Evolutionary conservation across 2,113 vertebrate genomes (phyloP).

Genomic region (Henicopernis longicauda): DNA sequence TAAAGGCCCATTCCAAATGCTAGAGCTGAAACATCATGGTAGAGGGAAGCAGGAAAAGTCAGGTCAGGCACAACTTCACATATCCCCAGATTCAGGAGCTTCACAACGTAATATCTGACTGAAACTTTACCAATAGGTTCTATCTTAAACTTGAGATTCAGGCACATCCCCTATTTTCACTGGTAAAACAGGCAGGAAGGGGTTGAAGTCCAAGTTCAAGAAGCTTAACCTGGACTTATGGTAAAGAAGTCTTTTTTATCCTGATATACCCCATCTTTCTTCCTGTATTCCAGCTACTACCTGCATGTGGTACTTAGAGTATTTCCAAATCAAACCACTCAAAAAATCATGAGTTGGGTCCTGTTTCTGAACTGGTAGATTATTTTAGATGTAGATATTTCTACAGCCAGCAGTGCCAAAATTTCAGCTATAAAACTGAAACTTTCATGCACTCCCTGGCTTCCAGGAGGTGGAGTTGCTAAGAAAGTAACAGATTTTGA

Average conservation of each 20-base stretch:
- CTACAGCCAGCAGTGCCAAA: background rate
- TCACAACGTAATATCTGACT: background rate
- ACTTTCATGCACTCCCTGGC: background rate
- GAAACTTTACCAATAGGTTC: background rate
- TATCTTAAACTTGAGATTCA: background rate
- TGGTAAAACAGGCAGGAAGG: background rate
- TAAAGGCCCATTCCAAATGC: background rate
- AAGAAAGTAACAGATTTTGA: background rate
- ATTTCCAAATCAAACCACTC: background rate
- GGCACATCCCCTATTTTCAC: background rate
- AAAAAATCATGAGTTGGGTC: background rate
- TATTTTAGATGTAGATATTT: background rate
- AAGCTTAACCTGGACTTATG: background rate
- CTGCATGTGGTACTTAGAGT: background rate
- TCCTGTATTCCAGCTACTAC: background rate
- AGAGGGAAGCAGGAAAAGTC: background rate
- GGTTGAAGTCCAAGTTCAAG: background rate
- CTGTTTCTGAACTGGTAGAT: background rate
- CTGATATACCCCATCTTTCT: background rate
- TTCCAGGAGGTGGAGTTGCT: background rate
- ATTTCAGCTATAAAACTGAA: background rate
- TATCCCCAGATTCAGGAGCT: background rate
- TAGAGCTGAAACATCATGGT: background rate
- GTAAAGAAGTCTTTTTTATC: background rate
- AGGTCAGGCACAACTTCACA: background rate